phyloP scores from a whole-genome alignment of 2,888 invertebrate genomes.

The Timema cristinae region DNA sequence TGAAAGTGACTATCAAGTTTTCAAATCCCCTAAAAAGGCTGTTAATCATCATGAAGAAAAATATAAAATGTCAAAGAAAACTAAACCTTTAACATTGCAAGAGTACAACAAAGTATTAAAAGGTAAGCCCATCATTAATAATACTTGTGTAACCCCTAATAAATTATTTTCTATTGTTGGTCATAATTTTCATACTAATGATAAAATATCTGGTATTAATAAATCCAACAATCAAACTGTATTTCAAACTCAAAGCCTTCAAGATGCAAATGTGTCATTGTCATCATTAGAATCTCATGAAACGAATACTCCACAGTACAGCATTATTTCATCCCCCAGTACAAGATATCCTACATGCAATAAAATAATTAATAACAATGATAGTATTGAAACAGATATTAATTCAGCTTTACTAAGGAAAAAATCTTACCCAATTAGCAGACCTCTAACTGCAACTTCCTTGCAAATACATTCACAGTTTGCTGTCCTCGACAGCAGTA shows the following conservation, averaged over 20 bases:
- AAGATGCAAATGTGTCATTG: slow-evolving; percentile 40
- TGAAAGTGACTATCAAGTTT: slow-evolving; percentile 60
- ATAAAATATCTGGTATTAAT: background rate
- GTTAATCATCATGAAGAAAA: no score
- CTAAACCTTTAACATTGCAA: no score
- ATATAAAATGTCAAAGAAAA: no score
- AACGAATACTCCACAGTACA: no score
- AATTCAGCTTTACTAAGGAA: slow-evolving; percentile 18
- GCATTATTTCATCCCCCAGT: no score
- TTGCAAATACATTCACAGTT: slow-evolving; percentile 19
- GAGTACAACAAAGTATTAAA: no score
- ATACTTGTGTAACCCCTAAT: no score
- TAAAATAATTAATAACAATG: no score
- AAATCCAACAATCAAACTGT: slow-evolving; percentile 37
- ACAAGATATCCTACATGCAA: no score
- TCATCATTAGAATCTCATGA: background rate
- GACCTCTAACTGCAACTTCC: slow-evolving; percentile 24
- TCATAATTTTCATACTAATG: no score
- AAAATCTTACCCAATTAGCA: slow-evolving; percentile 24
- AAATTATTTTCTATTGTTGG: no score
- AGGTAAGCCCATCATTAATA: no score
- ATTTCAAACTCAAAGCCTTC: slow-evolving; percentile 46
- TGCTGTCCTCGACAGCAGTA: slow-evolving; percentile 6
- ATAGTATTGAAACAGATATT: background rate
- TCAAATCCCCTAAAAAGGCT: slow-evolving; percentile 8